Conservation (phyloP, 2,797 vertebrate species). For the Pampus argenteus region DNA sequence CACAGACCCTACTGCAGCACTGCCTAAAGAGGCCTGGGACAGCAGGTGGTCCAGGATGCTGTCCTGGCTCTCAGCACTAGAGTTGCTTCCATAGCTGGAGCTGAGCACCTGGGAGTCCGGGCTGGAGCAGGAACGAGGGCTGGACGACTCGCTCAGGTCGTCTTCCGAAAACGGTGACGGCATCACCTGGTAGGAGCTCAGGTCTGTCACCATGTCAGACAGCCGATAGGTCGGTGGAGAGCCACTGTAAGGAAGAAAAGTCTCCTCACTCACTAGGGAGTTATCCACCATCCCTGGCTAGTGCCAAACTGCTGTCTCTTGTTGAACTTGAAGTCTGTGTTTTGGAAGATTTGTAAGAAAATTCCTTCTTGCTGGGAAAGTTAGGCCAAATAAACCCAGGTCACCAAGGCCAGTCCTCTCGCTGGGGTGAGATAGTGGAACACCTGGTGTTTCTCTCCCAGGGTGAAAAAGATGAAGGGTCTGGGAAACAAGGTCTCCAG, state of each 20-base stretch:
- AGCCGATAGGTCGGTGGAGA: conserved; percentile 81
- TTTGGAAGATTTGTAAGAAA: conserved; percentile 35
- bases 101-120: conserved; percentile 91
- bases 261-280: conserved; percentile 87
- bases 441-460: conserved; percentile 53
- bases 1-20: conserved; percentile 33
- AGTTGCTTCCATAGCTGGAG: conserved; percentile 90
- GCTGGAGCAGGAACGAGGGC: conserved; percentile 93
- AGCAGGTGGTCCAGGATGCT: conserved; percentile 93
- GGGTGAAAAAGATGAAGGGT: conserved; percentile 26
- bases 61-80: conserved; percentile 89
- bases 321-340: conserved; percentile 42
- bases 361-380: conserved; percentile 49
- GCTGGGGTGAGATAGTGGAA: conserved; percentile 40
- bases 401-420: conserved; percentile 40
- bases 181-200: conserved; percentile 89
- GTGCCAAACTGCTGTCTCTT: conserved; percentile 38
- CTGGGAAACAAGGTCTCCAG: conserved; percentile 52
- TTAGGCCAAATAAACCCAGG: conserved; percentile 50
- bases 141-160: conserved; percentile 92
- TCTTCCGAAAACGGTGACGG: conserved; percentile 93
- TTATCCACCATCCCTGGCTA: conserved; percentile 93
- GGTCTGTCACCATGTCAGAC: conserved; percentile 87
- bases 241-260: conserved; percentile 79
- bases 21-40: conserved; percentile 89